Evolutionary conservation across 2,888 invertebrate species (phyloP), one percentile per base, ranked within the genome.

Genomic region (Eristalis arbustorum): DNA sequence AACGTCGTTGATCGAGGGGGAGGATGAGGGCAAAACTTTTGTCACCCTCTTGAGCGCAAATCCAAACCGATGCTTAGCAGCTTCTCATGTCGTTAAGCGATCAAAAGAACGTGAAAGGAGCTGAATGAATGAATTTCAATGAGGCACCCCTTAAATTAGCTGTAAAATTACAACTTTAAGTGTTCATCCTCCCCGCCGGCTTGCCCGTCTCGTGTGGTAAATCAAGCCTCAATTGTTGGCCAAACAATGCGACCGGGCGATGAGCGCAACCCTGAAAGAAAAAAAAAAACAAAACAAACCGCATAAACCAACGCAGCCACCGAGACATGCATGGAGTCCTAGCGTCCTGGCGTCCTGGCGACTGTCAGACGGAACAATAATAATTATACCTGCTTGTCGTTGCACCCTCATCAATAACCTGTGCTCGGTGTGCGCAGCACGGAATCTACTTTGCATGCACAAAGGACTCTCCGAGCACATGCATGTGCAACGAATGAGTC

Each of bases 391-490:
- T 87, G 78, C 59, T 82, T 78, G 87, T 87, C 76, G 74, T 56
- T 77, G 82, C 87, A 87, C 82, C 87, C 87, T 87, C 75, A 77
- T 85, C 85, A 85, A 85, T 85, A 85, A 76, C 42, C n/a, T n/a
- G n/a, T n/a, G 11, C n/a, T 25, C 25, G 25, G 3, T 25, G 25
- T 25, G 57, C 23, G 67, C 67, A 11, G 11, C 37, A 31, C 31
- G 31, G 28, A 28, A n/a, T 23, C 22, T 68, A 66, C 62, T 75
- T 67, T 77, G 73, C 68, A 85, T 74, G 69, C 28, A 69, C 49
- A 34, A 75, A 68, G 73, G 56, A 42, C 66, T 42, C 49, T 18
- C 56, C 64, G 66, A 74, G 66, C 62, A n/a, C n/a, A 66, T 31
- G 31, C 57, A 69, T 23, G 8, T n/a, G n/a, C 34, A 37, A 23